Base-by-base conservation (phyloP, 2,113 vertebrate species). In the Falcunculus frontatus region DNA sequence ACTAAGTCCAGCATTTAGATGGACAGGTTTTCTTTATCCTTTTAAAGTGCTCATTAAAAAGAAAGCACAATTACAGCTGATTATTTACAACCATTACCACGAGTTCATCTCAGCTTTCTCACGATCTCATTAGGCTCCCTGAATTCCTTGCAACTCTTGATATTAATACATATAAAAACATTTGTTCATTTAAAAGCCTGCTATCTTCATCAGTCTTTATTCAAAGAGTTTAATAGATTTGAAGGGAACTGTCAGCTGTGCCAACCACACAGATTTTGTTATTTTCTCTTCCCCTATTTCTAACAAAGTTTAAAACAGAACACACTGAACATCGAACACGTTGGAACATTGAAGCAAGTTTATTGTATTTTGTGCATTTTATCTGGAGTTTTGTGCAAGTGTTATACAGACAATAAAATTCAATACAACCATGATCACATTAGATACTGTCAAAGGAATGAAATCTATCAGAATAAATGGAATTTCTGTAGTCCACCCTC, bases 301-400 rank as follows among this genome's bases (percentile, higher is more conserved):
- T 89, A 93, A 73, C n/a, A 64, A 56, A 75, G 49, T 39, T 78
- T 78, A 67, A 81, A 94, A 80, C 69, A 65, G 21, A 81, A 41
- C 46, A 79, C 25, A 20, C 5, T 62, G 64, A 89, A 56, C 22
- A 46, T 5, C 11, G 46, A 74, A 63, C 22, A 67, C 70, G 53
- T 10, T 91, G 59, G 33, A 88, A 70, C 18, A 55, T 1, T 47
- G 81, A 68, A 41, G 25, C 7, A 18, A 62, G 20, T 79, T 93
- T 90, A 87, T 84, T 86, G 18, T 69, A 69, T 86, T 94, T 69
- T 56, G 10, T 63, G 49, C 59, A 80, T 90, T 97, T 95, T 90
- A 91, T 91, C 88, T 90, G 35, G 63, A 73, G 55, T 33, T 59
- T 77, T 77, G 29, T 84, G 52, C 32, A 83, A 65, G 55, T 69